phyloP scores from a whole-genome alignment of 92 coral and sea anemone species.

The Plumapathes pennacea region DNA sequence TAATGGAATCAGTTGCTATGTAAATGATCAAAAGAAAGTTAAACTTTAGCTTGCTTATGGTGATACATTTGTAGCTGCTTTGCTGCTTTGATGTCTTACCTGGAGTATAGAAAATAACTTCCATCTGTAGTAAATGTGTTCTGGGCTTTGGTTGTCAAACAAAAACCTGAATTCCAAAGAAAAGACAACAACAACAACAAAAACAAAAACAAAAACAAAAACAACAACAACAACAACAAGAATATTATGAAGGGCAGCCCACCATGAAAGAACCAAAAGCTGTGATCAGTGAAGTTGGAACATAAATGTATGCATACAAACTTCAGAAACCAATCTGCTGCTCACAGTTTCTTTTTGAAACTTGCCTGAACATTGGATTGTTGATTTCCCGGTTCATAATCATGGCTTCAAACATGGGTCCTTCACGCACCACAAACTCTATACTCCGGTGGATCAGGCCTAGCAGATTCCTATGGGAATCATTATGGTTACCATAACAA shows the following conservation, averaged over 20 bases:
- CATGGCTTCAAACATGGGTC: conserved; percentile 99
- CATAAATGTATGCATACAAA: too few relatives aligned
- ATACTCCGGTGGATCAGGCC: conserved; percentile 88
- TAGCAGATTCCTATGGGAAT: conserved; percentile 79
- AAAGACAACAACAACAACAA: too few relatives aligned
- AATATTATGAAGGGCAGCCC: too few relatives aligned
- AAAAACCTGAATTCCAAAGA: too few relatives aligned
- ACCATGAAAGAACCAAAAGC: neutral
- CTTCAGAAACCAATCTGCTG: too few relatives aligned
- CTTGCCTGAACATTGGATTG: conserved; percentile 85
- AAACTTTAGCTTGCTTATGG: neutral
- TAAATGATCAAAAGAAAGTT: neutral
- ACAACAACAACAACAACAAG: too few relatives aligned
- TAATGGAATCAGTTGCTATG: neutral
- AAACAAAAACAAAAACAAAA: too few relatives aligned
- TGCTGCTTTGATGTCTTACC: too few relatives aligned
- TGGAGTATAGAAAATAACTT: conserved; percentile 91
- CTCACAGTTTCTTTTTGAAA: neutral
- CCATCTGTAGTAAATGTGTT: conserved; percentile 94
- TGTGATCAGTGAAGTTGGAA: neutral
- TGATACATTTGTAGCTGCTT: too few relatives aligned
- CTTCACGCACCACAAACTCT: conserved; percentile 98
- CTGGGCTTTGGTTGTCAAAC: conserved; percentile 94
- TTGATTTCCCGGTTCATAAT: conserved; percentile 98
- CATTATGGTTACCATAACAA: conserved; percentile 51